Conservation (phyloP, 2,888 invertebrate genomes). For the Phymatocera aterrima region DNA sequence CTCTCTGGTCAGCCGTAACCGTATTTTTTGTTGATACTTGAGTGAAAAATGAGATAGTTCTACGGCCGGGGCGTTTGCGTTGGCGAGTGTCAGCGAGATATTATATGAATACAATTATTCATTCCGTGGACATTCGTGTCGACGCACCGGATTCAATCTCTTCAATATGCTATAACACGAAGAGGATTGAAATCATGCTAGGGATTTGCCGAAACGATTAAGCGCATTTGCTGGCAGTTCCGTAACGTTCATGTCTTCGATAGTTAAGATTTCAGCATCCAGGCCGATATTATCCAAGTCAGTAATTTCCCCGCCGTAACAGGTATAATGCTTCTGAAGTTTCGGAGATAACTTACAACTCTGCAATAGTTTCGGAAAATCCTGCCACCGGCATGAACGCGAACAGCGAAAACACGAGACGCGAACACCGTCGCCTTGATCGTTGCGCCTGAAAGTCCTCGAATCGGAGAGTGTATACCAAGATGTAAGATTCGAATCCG, state of each 20-base stretch:
- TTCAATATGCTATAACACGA: slow-evolving; percentile 63
- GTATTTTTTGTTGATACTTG: no score
- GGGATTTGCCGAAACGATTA: slow-evolving; percentile 62
- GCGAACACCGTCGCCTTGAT: no score
- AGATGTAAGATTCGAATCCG: no score
- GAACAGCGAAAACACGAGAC: slow-evolving; percentile 47
- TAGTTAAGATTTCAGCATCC: slow-evolving; percentile 62
- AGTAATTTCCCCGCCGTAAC: slow-evolving; percentile 60
- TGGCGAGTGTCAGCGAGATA: no score
- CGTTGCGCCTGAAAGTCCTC: no score
- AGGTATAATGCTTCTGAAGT: slow-evolving; percentile 58
- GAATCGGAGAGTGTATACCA: no score
- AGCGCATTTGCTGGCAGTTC: slow-evolving; percentile 61
- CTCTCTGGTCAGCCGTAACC: no score
- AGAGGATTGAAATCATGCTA: slow-evolving; percentile 66
- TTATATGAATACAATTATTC: no score
- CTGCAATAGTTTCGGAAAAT: slow-evolving; percentile 5
- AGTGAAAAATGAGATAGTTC: no score
- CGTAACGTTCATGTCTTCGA: slow-evolving; percentile 61
- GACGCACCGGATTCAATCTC: slow-evolving; percentile 67
- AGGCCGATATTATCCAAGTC: slow-evolving; percentile 62
- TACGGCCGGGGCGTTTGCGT: no score
- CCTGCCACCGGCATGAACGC: slow-evolving; percentile 49
- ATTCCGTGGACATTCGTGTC: no score
- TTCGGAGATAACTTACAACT: background rate